These are phyloP conservation scores for Puntigrus tetrazona DNA, from an alignment of 2,113 vertebrate species.

Conservation along the genomic window DNA sequence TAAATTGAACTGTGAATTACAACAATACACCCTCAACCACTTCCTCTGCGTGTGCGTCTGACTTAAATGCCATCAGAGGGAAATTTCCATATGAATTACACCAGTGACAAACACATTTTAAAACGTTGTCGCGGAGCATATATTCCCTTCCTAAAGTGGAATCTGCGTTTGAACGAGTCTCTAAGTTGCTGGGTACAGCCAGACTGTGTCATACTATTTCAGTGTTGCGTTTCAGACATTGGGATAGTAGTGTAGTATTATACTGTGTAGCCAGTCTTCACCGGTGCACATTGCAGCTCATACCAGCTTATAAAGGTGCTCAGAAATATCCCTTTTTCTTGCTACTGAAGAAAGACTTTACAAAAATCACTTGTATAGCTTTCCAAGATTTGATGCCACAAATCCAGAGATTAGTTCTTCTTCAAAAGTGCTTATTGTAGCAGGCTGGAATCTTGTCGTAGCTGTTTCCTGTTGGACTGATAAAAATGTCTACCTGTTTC, in stretches of 20 bases:
- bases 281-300: not conserved
- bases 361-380: not conserved
- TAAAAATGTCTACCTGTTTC: not conserved
- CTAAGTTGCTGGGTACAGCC: not conserved
- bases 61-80: slow-evolving; percentile 20
- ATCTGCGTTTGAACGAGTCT: not conserved
- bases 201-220: not conserved
- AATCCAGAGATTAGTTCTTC: slow-evolving; percentile 13
- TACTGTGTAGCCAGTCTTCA: not conserved
- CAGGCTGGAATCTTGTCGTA: not conserved
- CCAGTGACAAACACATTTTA: slow-evolving; percentile 8
- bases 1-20: slow-evolving; percentile 27
- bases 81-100: slow-evolving; percentile 38
- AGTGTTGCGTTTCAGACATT: not conserved
- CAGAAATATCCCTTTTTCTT: not conserved
- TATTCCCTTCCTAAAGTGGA: slow-evolving; percentile 37
- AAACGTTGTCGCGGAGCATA: not conserved
- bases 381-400: not conserved
- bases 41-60: not conserved
- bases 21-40: slow-evolving; percentile 19
- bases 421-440: not conserved
- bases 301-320: not conserved
- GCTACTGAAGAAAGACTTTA: not conserved
- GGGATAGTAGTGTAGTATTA: not conserved
- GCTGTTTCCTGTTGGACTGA: not conserved